A percentile compares a stretch with the other conserved stretches of the same genome.
Conservation (phyloP, 2,113 vertebrate species). For the Halcyon senegalensis region DNA sequence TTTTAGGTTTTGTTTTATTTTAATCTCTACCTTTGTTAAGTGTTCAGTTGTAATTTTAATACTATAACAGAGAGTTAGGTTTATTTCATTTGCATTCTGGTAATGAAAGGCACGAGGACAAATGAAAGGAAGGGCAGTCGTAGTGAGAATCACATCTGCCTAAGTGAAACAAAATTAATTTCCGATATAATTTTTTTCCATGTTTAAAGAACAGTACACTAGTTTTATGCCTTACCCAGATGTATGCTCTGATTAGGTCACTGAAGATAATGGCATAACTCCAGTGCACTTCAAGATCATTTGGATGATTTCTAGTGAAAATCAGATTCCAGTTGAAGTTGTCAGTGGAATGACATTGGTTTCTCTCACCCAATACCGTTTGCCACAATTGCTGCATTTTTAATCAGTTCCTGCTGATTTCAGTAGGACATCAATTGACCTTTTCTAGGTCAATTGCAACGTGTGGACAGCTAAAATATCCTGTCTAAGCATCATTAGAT, state of each 20-base stretch:
- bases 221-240: background rate
- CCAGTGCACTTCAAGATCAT: background rate
- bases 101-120: background rate
- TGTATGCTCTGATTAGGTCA: background rate
- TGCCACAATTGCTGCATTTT: background rate
- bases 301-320: background rate
- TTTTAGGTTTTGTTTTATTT: background rate
- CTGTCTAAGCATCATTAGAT: background rate
- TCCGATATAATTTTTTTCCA: background rate
- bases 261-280: background rate
- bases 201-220: background rate
- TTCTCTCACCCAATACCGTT: background rate
- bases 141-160: background rate
- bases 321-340: background rate
- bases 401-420: constrained; percentile 39
- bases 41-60: background rate
- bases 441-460: constrained; percentile 29
- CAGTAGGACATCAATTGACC: constrained; percentile 38
- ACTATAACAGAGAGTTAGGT: background rate
- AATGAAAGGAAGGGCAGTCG: background rate
- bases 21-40: background rate
- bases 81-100: background rate
- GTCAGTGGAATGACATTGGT: background rate
- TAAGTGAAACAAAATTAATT: background rate
- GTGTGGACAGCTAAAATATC: constrained; percentile 36